These are phyloP conservation scores for Drosophila dunni DNA, from an alignment of 1,140 invertebrate genomes.

Conservation along the genomic window DNA sequence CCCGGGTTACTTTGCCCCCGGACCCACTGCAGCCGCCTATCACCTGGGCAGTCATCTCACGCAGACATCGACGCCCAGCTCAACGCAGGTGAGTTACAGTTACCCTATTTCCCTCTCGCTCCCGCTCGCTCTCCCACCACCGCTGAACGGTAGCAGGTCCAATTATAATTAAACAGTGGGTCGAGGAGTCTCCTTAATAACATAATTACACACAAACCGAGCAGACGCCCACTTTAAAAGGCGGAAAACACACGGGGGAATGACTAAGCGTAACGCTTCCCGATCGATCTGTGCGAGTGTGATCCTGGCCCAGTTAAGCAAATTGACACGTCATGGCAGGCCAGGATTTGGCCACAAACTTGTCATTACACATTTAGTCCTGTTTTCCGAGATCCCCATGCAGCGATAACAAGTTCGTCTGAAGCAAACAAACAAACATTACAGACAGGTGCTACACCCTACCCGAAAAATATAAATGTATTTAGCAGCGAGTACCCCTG, in stretches of 20 bases:
- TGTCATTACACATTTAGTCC: conserved; percentile 74
- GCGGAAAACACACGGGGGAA: conserved; percentile 67
- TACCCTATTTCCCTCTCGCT: conserved; percentile 1
- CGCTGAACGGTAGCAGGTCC: conserved; percentile 72
- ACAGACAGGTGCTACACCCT: conserved; percentile 34
- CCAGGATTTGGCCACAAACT: conserved; percentile 65
- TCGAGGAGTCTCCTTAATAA: conserved; percentile 67
- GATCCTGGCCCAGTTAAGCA: conserved; percentile 43
- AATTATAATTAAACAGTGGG: conserved; percentile 55
- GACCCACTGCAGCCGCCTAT: conserved; percentile 83
- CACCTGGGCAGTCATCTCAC: conserved; percentile 84
- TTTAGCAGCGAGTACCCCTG: background rate
- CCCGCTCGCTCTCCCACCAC: background rate
- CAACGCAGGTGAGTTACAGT: conserved; percentile 81
- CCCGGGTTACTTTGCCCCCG: conserved; percentile 84
- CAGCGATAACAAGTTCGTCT: conserved; percentile 48
- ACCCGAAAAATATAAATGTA: background rate
- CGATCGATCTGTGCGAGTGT: conserved; percentile 34
- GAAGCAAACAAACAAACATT: conserved; percentile 50
- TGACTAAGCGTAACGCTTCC: conserved; percentile 77
- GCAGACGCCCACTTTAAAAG: conserved; percentile 80
- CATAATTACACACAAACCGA: conserved; percentile 78
- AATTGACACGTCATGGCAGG: conserved; percentile 69
- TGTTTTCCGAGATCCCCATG: conserved; percentile 12
- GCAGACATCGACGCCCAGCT: conserved; percentile 81